Conservation (phyloP, 2,113 vertebrate species). For the Mus musculus region DNA sequence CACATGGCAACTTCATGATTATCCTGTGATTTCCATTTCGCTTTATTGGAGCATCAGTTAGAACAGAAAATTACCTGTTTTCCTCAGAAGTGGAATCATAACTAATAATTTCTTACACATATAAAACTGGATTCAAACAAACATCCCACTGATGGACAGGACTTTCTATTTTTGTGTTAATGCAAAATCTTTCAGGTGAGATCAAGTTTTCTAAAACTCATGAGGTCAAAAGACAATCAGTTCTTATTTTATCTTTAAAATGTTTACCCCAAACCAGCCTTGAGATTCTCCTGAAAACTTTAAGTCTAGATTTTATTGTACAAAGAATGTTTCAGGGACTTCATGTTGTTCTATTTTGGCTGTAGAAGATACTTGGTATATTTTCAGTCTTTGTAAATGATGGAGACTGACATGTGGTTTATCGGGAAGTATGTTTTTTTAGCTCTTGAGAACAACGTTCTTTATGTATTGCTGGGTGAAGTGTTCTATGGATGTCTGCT, state of each 20-base stretch:
- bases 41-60: neutral
- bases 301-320: conserved; percentile 8
- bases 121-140: neutral
- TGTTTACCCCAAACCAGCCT: conserved; percentile 4
- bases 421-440: neutral
- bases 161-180: conserved; percentile 48
- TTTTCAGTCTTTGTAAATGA: conserved; percentile 34
- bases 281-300: conserved; percentile 23
- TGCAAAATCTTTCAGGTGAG: neutral
- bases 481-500: neutral
- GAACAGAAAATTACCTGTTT: conserved; percentile 9
- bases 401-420: neutral
- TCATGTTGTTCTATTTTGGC: conserved; percentile 2
- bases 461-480: neutral
- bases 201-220: conserved; percentile 2
- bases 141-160: neutral
- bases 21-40: conserved; percentile 50
- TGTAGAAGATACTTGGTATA: neutral
- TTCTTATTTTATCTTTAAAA: conserved; percentile 41
- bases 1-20: neutral
- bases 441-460: neutral
- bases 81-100: conserved; percentile 6
- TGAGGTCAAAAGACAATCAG: conserved; percentile 19
- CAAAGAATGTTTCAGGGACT: conserved; percentile 52
- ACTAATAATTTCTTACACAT: neutral